A percentile compares a stretch with the other conserved stretches of the same genome.
phyloP scores from a whole-genome alignment of 1,140 invertebrate genomes.

The Elymnias hypermnestra region DNA sequence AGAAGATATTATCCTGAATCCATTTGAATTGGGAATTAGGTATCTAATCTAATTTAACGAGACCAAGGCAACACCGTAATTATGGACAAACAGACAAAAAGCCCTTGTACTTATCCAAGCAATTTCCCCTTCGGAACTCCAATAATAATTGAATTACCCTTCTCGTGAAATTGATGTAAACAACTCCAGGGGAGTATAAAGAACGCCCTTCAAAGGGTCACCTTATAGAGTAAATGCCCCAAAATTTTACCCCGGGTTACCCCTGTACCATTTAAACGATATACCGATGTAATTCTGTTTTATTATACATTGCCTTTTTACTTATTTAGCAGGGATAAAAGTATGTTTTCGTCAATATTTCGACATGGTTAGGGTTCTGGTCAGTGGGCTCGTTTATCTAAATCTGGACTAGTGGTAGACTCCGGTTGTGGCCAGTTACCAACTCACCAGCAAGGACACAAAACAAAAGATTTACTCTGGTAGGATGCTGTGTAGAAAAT shows the following conservation, averaged over 20 bases:
- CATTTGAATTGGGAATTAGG: conserved; percentile 25
- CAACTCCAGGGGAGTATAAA: conserved; percentile 40
- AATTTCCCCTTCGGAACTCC: conserved; percentile 35
- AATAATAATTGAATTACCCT: conserved; percentile 48
- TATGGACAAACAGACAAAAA: conserved; percentile 15
- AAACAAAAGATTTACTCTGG: too few species aligned
- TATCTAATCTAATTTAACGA: conserved; percentile 29
- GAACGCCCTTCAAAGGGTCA: conserved; percentile 51
- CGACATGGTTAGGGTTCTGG: too few species aligned
- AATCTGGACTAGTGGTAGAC: too few species aligned
- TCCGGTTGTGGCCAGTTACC: too few species aligned
- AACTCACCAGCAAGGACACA: too few species aligned
- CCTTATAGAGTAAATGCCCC: conserved; percentile 44
- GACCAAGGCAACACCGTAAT: conserved; percentile 22
- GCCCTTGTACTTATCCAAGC: conserved; percentile 24
- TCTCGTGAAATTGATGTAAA: conserved; percentile 40
- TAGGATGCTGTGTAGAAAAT: too few species aligned
- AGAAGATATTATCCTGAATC: too few species aligned
- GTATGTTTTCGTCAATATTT: too few species aligned
- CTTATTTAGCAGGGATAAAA: neutral
- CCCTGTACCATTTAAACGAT: conserved; percentile 19
- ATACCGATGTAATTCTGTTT: conserved; percentile 8
- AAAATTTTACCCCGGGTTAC: conserved; percentile 40
- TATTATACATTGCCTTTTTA: conserved; percentile 26
- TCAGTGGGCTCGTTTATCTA: too few species aligned